Base-by-base conservation (phyloP, 2,797 vertebrate species). In the Hippocampus kuda region DNA sequence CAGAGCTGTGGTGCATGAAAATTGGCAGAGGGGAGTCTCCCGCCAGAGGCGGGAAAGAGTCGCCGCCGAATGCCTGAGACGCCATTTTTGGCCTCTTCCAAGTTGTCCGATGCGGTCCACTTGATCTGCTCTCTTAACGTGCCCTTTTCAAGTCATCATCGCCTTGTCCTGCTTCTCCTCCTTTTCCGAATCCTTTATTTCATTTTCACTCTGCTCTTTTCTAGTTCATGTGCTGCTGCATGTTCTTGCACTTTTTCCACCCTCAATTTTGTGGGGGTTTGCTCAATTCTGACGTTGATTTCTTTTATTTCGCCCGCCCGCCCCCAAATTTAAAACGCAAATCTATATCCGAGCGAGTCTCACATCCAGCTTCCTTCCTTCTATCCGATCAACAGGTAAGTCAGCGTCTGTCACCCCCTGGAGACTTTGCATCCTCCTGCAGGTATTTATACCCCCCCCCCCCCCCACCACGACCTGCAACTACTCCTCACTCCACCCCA, bases 391-490 rank as follows among this genome's bases (percentile, higher is more conserved):
- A 57, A 67, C 67, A 70, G 68, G 68, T 66, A 63, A 67, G 54
- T 72, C 41, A 20, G 62, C 22, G 42, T 57, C 74, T 72, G 78
- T 72, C 79, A 79, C 69, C 70, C 67, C 78, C 84, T 76, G 83
- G 71, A 77, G 90, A 90, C 91, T 91, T 92, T 88, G 86, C 85
- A 76, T 72, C 73, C 87, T 87, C 91, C 89, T 94, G 91, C 94
- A 92, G 91, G 93, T 91, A 95, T 96, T 99, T 98, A 98, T 98
- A 94, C 89, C 89, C 87, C 89, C 88, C 85, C 70, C 88, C 87
- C 86, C 86, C 81, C 70, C 42, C 11, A 10, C 30, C 30, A 49
- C 1, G 72, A 80, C 82, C 85, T 79, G 81, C 85, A 81, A 87
- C 90, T 87, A 76, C 67, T 89, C 90, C 90, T 89, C 87, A 80